Conservation (phyloP, 2,797 vertebrate genomes). For the Pseudochirops corinnae region DNA sequence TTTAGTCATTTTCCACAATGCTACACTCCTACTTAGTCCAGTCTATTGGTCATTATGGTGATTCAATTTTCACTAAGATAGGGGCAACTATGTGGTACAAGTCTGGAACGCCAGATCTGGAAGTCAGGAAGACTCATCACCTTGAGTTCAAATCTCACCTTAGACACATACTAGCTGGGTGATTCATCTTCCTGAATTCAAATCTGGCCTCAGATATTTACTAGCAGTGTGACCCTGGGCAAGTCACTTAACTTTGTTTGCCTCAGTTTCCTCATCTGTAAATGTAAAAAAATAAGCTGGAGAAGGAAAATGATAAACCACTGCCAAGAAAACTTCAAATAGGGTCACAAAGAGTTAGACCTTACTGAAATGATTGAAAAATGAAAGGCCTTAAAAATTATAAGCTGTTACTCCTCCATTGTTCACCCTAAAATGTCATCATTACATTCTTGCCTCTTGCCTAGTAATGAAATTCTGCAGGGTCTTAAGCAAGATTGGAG, state of each 20-base stretch:
- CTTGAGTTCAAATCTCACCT: not conserved
- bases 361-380: not conserved
- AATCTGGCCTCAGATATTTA: not conserved
- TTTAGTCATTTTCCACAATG: not conserved
- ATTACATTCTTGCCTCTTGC: constrained; percentile 41
- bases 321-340: not conserved
- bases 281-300: not conserved
- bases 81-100: not conserved
- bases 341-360: not conserved
- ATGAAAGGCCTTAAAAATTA: constrained; percentile 56
- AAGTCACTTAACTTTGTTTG: not conserved
- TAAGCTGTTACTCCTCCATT: constrained; percentile 49
- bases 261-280: not conserved
- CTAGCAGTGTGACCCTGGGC: not conserved
- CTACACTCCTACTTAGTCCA: not conserved
- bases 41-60: not conserved
- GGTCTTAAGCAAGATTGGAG: constrained; percentile 14
- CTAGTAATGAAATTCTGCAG: constrained; percentile 59
- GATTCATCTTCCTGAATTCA: not conserved
- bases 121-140: not conserved
- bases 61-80: not conserved
- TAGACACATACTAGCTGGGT: not conserved
- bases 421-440: constrained; percentile 59
- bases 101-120: not conserved
- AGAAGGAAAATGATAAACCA: not conserved